phyloP scores from a whole-genome alignment of 2,888 invertebrate species.

The Itoplectis maculator region DNA sequence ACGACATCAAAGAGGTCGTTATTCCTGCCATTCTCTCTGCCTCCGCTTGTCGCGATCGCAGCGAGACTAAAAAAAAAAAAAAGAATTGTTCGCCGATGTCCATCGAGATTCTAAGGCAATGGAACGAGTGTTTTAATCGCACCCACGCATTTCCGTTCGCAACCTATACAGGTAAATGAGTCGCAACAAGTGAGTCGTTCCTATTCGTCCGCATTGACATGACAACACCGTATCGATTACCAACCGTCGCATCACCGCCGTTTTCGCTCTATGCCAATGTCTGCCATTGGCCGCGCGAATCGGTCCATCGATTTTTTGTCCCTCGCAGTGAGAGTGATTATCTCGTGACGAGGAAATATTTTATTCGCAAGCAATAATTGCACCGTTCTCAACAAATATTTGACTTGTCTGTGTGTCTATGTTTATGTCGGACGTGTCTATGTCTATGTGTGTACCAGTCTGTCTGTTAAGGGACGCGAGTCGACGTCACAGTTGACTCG shows the following conservation, averaged over 20 bases:
- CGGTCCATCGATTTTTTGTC: too few species aligned
- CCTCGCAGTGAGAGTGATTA: too few species aligned
- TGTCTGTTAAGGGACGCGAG: constrained; percentile 51
- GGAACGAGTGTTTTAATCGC: constrained; percentile 14
- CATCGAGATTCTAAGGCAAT: constrained; percentile 61
- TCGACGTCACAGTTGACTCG: constrained; percentile 60
- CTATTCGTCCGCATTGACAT: constrained; percentile 12
- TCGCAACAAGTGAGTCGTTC: neutral
- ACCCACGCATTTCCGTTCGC: constrained; percentile 47
- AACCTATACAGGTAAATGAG: constrained; percentile 22
- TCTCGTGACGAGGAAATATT: too few species aligned
- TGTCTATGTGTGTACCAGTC: neutral
- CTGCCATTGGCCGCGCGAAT: too few species aligned
- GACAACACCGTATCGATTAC: neutral
- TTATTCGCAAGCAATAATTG: constrained; percentile 1
- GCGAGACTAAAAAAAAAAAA: constrained; percentile 29
- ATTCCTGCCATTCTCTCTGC: constrained; percentile 40
- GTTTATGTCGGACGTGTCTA: too few species aligned
- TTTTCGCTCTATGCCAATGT: too few species aligned
- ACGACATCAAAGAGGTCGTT: constrained; percentile 64
- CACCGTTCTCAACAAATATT: neutral
- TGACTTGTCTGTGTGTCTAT: too few species aligned
- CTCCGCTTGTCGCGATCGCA: too few species aligned
- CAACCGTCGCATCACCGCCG: too few species aligned
- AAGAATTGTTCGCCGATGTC: constrained; percentile 38